Evolutionary conservation across 2,888 invertebrate genomes (phyloP).

Genomic region (Odontothrips loti): DNA sequence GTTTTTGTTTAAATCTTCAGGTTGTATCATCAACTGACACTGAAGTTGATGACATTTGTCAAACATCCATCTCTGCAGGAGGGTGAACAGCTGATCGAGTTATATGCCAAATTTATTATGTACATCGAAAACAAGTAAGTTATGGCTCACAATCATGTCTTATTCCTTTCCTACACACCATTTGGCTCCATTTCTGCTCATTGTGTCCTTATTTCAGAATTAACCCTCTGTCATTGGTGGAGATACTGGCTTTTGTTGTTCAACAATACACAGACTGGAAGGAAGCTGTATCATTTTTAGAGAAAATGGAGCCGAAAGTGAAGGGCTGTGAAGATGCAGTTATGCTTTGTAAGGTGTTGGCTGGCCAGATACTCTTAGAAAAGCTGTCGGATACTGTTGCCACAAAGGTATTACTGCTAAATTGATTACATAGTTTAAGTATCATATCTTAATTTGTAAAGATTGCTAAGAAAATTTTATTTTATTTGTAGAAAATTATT

Average conservation of each 20-base stretch:
- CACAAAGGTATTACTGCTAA: slow-evolving; percentile 42
- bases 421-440: background rate
- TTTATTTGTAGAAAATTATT: slow-evolving; percentile 61
- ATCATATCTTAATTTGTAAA: background rate
- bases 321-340: slow-evolving; percentile 80
- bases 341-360: slow-evolving; percentile 81
- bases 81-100: slow-evolving; percentile 70
- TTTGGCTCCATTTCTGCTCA: background rate
- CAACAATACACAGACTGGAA: slow-evolving; percentile 74
- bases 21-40: slow-evolving; percentile 93
- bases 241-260: slow-evolving; percentile 74
- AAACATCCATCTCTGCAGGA: slow-evolving; percentile 70
- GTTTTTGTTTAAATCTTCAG: slow-evolving; percentile 51
- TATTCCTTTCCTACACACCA: slow-evolving; percentile 28
- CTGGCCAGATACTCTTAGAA: slow-evolving; percentile 74
- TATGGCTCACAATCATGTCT: slow-evolving; percentile 34
- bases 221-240: slow-evolving; percentile 86
- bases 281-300: slow-evolving; percentile 81
- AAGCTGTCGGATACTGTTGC: slow-evolving; percentile 71
- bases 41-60: slow-evolving; percentile 75
- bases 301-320: slow-evolving; percentile 83
- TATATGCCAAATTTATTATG: slow-evolving; percentile 87
- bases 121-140: slow-evolving; percentile 94
- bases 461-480: background rate
- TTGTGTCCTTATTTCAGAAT: slow-evolving; percentile 60